Evolutionary conservation across 2,113 vertebrate species (phyloP), one percentile per base, ranked within the genome.

Genomic region (Pomatorhinus ruficollis): DNA sequence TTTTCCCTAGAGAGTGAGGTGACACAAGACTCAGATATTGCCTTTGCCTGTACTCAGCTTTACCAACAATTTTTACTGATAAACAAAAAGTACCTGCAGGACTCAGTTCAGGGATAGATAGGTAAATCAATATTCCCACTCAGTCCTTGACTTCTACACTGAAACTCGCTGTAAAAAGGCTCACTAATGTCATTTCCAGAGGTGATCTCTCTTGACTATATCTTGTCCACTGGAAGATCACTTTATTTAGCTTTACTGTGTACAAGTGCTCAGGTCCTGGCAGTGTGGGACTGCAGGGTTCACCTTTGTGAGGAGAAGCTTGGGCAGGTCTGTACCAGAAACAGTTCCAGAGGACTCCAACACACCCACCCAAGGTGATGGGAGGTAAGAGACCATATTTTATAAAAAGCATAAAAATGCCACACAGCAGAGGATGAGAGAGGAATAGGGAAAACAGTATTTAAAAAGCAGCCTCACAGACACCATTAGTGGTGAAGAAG

Each of bases 291-390:
- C 42, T 53, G 22, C 9, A 30, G 11, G 8, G 5, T 2, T 4
- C 0, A 2, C 12, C 27, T 78, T 6, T 61, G 30, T 52, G n/a
- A 27, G 4, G 2, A 31, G 7, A 50, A 17, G 20, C 8, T 2
- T 1, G 7, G 5, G 14, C 10, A 78, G 17, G 3, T 47, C 27
- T 1, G 1, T 53, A 21, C 15, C 3, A 4, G 12, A 61, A 52
- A 44, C 6, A 39, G 3, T 11, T 93, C 39, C 6, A 6, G 6
- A 15, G 1, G 0, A n/a, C 9, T 69, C 39, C 35, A 70, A 3
- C 2, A 5, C 12, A 56, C 6, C 1, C 16, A 25, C 9, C 3
- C 15, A 37, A 50, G 3, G 9, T 31, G 13, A 35, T 33, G 10
- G 5, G 11, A 53, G 28, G n/a, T 64, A 13, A 14, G 6, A 15